A percentile compares a stretch with the other conserved stretches of the same genome.
Evolutionary conservation across 2,113 vertebrate genomes (phyloP).

Genomic region (Seriola rivoliana): DNA sequence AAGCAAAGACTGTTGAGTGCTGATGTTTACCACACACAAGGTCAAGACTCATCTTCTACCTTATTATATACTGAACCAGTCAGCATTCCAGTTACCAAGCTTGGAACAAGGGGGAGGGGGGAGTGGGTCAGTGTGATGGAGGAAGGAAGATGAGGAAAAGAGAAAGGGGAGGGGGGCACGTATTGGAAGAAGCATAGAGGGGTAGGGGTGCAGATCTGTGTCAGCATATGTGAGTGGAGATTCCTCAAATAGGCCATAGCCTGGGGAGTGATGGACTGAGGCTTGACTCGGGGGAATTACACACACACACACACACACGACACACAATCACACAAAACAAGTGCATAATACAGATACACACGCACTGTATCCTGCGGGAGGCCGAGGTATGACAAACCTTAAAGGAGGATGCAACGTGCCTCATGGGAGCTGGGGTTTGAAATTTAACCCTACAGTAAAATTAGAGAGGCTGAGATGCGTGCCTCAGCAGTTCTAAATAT

Average conservation of each 20-base stretch:
- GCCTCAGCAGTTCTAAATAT: conserved; percentile 76
- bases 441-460: conserved; percentile 82
- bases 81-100: conserved; percentile 60
- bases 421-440: conserved; percentile 67
- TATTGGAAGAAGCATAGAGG: conserved; percentile 14
- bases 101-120: conserved; percentile 12
- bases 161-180: not conserved
- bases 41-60: conserved; percentile 53
- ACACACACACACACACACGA: conserved; percentile 8
- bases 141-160: conserved; percentile 46
- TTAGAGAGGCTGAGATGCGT: conserved; percentile 77
- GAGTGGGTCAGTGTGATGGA: conserved; percentile 13
- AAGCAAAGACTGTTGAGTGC: conserved; percentile 20
- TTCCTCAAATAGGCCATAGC: conserved; percentile 76
- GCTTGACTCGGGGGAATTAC: conserved; percentile 40
- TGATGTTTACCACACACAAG: conserved; percentile 46
- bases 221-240: conserved; percentile 77
- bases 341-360: conserved; percentile 24
- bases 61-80: conserved; percentile 62
- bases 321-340: conserved; percentile 36
- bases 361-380: conserved; percentile 14
- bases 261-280: conserved; percentile 68
- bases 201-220: conserved; percentile 60
- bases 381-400: conserved; percentile 32
- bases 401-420: conserved; percentile 47